A percentile compares a stretch with the other conserved stretches of the same genome.
phyloP scores from a whole-genome alignment of 1,140 invertebrate genomes.

The Brachionus sp. region DNA sequence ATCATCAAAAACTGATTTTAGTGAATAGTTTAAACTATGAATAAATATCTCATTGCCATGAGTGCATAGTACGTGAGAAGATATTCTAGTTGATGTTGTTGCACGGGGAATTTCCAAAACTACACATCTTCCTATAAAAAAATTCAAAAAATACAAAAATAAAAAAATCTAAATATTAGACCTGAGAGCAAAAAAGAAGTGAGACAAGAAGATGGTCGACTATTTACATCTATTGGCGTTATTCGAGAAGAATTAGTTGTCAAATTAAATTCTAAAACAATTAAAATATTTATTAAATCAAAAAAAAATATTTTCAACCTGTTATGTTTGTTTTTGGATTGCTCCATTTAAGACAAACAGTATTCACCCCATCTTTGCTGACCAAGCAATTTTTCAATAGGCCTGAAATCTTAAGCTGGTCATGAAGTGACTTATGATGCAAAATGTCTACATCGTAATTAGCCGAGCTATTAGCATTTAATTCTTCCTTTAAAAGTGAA shows the following conservation, averaged over 20 bases:
- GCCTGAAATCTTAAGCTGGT: slow-evolving; percentile 67
- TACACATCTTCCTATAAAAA: slow-evolving; percentile 66
- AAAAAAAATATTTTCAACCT: slow-evolving; percentile 55
- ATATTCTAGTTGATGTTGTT: slow-evolving; percentile 73
- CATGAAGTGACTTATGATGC: slow-evolving; percentile 77
- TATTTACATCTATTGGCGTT: slow-evolving; percentile 90
- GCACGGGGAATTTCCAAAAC: slow-evolving; percentile 88
- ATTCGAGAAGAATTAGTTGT: slow-evolving; percentile 71
- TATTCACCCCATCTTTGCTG: slow-evolving; percentile 66
- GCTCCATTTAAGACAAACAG: slow-evolving; percentile 88
- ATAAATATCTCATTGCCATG: slow-evolving; percentile 95
- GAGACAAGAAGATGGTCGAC: slow-evolving; percentile 84
- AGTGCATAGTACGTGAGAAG: slow-evolving; percentile 84
- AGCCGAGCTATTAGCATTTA: slow-evolving; percentile 91
- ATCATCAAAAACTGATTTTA: slow-evolving; percentile 83
- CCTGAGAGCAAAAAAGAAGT: slow-evolving; percentile 92
- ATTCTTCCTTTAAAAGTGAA: slow-evolving; percentile 70
- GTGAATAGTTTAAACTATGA: slow-evolving; percentile 74
- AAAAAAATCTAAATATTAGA: slow-evolving; percentile 58
- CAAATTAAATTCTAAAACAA: slow-evolving; percentile 1
- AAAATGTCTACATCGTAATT: slow-evolving; percentile 97
- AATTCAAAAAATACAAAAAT: not conserved
- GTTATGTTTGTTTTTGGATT: slow-evolving; percentile 77
- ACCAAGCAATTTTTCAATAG: slow-evolving; percentile 9
- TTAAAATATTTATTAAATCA: not conserved